phyloP scores from a whole-genome alignment of 1,140 invertebrate genomes.

The Aphelinus atriplicis region DNA sequence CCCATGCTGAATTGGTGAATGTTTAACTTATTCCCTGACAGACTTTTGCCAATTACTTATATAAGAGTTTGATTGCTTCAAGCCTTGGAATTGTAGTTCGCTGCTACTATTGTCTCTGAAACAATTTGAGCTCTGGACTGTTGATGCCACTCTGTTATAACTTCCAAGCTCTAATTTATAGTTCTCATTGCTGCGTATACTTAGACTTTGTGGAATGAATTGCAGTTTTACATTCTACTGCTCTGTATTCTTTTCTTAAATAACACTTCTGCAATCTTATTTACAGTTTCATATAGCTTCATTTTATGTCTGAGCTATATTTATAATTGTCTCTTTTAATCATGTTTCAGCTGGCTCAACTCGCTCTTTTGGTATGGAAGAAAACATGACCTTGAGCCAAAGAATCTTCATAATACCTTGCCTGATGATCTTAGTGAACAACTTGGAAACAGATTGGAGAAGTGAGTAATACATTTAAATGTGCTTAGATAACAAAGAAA shows the following conservation, averaged over 20 bases:
- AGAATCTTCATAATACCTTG: conserved; percentile 65
- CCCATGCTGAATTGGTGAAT: too few relatives aligned
- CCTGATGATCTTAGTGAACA: conserved; percentile 69
- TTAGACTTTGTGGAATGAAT: not conserved
- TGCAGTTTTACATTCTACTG: not conserved
- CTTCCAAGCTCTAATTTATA: too few relatives aligned
- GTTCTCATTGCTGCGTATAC: too few relatives aligned
- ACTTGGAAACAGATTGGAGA: conserved; percentile 72
- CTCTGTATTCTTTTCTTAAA: too few relatives aligned
- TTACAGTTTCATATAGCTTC: too few relatives aligned
- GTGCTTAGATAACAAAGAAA: too few relatives aligned
- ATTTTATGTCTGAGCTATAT: not conserved
- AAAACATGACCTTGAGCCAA: conserved; percentile 52
- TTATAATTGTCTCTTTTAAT: not conserved
- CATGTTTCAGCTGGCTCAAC: conserved; percentile 55
- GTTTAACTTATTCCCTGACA: too few relatives aligned
- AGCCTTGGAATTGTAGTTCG: too few relatives aligned
- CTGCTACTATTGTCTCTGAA: too few relatives aligned
- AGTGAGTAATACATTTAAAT: conserved; percentile 52
- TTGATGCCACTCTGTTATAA: too few relatives aligned
- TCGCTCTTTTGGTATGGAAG: conserved; percentile 53
- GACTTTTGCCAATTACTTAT: not conserved
- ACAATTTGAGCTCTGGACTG: too few relatives aligned
- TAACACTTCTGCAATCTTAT: too few relatives aligned
- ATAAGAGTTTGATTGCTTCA: not conserved